Evolutionary conservation across 2,797 vertebrate genomes (phyloP), one percentile per base, ranked within the genome.

Genomic region (Gymnoscopelus braueri): DNA sequence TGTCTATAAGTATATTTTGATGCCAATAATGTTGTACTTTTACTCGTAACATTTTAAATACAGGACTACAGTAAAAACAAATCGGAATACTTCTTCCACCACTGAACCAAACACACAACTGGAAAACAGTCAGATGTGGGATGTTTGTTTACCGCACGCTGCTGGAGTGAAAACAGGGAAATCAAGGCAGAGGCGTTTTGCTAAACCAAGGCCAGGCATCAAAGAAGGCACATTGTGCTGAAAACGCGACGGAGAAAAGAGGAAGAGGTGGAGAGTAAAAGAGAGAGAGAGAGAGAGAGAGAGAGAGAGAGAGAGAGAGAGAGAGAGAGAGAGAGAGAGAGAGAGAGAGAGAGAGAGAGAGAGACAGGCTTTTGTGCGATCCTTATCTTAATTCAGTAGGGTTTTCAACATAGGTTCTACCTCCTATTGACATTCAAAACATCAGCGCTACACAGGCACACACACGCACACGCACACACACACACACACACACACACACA

Each of bases 391-490:
- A 93, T 92, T 94, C 89, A 87, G 69, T 35, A 3, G 81, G 86
- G 86, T 90, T 92, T 89, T 92, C 87, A 88, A 90, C 90, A 91
- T 79, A 78, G 72, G 82, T 89, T 91, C 88, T 91, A 76, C 81
- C 90, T 90, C 84, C 89, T 85, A 88, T 91, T 93, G 92, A 93
- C 88, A 92, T 93, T 94, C 87, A 92, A 92, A 93, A 90, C 90
- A 92, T 85, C 86, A 76, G 85, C 32, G 54, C 60, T 60, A 79
- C 77, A 84, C 77, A 53, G 58, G 11, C 50, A 23, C 6, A 12
- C 48, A 2, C 47, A 9, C 47, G 1, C 80, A 79, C 77, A 84
- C 77, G 51, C 56, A 9, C 50, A 19, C 15, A 24, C 54, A 50
- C 12, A n/a, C 26, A 29, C 62, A 64, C 50, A 35, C 62, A 64